Percentiles rank a stretch among this genome's conserved stretches.
Evolutionary conservation across 1,140 invertebrate genomes (phyloP).

Genomic region (Olivierus martensii): DNA sequence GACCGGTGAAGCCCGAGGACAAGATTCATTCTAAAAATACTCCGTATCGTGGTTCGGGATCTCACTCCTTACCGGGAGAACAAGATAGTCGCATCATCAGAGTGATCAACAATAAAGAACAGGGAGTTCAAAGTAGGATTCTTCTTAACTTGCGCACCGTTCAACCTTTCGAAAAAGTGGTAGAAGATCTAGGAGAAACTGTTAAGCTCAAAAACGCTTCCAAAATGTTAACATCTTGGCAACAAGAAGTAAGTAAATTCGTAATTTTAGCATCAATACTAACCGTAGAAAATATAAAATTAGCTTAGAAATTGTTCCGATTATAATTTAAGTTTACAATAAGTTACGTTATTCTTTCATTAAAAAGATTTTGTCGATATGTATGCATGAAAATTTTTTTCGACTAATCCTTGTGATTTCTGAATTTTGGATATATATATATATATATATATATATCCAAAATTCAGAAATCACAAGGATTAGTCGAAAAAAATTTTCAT

Average conservation of each 20-base stretch:
- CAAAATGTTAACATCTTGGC: conserved; percentile 74
- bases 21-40: not conserved
- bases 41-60: conserved; percentile 2
- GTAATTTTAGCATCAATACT: too few species aligned
- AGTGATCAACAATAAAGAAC: conserved; percentile 81
- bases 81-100: conserved; percentile 59
- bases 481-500: too few species aligned
- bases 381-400: too few species aligned
- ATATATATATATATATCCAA: too few species aligned
- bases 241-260: conserved; percentile 71
- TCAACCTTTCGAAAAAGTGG: conserved; percentile 84
- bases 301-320: too few species aligned
- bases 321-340: too few species aligned
- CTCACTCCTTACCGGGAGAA: conserved; percentile 24
- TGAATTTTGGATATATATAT: too few species aligned
- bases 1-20: conserved; percentile 3
- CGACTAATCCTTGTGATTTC: too few species aligned
- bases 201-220: conserved; percentile 74
- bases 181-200: conserved; percentile 80
- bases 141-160: conserved; percentile 77
- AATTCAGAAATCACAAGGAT: too few species aligned
- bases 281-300: too few species aligned
- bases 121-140: conserved; percentile 62
- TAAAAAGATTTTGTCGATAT: too few species aligned
- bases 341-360: too few species aligned